Evolutionary conservation across 2,888 invertebrate species (phyloP).

Genomic region (Apodemia hepburni): DNA sequence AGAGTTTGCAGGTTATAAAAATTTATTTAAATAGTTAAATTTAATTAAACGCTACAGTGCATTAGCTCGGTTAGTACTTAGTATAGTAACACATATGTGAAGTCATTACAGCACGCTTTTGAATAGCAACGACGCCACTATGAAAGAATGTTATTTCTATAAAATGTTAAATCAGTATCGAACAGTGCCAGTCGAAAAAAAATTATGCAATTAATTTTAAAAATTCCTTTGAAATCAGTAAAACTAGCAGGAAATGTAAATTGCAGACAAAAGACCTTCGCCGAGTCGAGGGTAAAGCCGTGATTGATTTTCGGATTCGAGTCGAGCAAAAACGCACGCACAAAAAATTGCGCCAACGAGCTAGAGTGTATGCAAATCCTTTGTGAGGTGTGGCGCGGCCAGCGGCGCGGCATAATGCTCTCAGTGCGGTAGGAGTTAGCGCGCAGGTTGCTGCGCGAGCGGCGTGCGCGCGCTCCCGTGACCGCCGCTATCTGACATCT

Average conservation of each 20-base stretch:
- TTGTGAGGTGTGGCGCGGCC: conserved; percentile 34
- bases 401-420: conserved; percentile 7
- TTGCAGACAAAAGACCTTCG: conserved; percentile 3
- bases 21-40: too few relatives aligned
- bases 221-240: neutral
- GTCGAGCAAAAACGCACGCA: conserved; percentile 34
- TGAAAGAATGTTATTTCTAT: too few relatives aligned
- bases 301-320: conserved; percentile 37
- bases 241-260: neutral
- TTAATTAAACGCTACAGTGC: too few relatives aligned
- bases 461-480: neutral
- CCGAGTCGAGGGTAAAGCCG: conserved; percentile 18
- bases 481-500: conserved; percentile 31
- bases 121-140: too few relatives aligned
- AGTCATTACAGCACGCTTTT: too few relatives aligned
- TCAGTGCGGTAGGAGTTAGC: conserved; percentile 9
- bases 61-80: too few relatives aligned
- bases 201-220: neutral
- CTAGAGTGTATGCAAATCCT: conserved; percentile 38
- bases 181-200: too few relatives aligned
- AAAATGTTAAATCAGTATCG: neutral
- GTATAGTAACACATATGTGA: too few relatives aligned
- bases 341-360: conserved; percentile 35
- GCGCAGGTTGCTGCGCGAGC: conserved; percentile 17
- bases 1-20: too few relatives aligned